Conservation (phyloP, 2,113 vertebrate species). For the Accipiter virgatus region DNA sequence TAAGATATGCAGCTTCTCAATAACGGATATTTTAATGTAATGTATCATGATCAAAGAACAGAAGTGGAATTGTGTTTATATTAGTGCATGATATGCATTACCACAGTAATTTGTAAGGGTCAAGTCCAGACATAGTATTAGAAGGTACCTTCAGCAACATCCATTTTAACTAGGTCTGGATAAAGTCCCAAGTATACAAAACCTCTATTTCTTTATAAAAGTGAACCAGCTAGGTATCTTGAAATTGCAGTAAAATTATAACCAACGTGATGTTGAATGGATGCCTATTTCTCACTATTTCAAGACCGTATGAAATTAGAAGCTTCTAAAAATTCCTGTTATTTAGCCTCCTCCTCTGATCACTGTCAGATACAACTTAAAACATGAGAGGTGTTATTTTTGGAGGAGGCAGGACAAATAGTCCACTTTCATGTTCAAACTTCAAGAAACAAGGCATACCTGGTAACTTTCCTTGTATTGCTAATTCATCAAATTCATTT, state of each 20-base stretch:
- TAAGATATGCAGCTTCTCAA: background rate
- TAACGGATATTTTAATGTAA: background rate
- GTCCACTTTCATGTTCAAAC: background rate
- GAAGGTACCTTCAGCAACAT: background rate
- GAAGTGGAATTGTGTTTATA: background rate
- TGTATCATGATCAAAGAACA: background rate
- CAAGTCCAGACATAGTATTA: background rate
- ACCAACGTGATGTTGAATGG: background rate
- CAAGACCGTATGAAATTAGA: background rate
- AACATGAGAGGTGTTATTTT: background rate
- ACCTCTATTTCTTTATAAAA: background rate
- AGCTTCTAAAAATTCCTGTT: background rate
- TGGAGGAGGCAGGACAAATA: background rate
- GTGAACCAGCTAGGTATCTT: background rate
- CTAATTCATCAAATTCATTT: conserved; percentile 96
- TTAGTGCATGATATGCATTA: background rate
- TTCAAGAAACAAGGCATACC: conserved; percentile 73
- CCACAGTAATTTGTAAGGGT: background rate
- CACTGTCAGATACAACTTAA: background rate
- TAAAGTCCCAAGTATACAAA: background rate
- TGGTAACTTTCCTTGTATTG: conserved; percentile 90
- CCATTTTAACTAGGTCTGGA: background rate
- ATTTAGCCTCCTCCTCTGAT: background rate
- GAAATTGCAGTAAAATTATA: background rate
- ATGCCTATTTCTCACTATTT: background rate